Percentiles rank a stretch among this genome's conserved stretches.
Conservation (phyloP, 2,888 invertebrate genomes). For the Ennomos erosarius region DNA sequence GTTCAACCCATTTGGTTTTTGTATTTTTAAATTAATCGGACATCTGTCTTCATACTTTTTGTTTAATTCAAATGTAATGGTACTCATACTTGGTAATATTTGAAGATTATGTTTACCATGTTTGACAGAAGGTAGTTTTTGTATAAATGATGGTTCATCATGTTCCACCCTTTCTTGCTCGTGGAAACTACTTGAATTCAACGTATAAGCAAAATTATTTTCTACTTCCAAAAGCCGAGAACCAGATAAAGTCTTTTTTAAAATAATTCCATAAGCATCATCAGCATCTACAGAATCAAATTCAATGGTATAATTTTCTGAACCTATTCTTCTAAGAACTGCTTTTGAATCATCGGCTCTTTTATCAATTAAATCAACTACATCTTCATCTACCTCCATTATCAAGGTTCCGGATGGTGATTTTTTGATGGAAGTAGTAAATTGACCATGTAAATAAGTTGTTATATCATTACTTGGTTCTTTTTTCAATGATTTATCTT, state of each 20-base stretch:
- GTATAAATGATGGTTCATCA: not conserved
- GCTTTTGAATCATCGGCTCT: conserved; percentile 44
- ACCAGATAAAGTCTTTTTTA: conserved; percentile 48
- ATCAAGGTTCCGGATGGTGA: conserved; percentile 50
- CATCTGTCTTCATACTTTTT: conserved; percentile 22
- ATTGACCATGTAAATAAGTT: conserved; percentile 20
- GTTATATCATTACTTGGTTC: conserved; percentile 34
- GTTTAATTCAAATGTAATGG: conserved; percentile 24
- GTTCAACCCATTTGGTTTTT: conserved; percentile 37
- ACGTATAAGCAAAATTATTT: conserved; percentile 36
- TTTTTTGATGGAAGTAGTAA: conserved; percentile 43
- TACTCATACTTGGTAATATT: not conserved
- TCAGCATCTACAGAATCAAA: conserved; percentile 41
- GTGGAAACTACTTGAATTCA: conserved; percentile 25
- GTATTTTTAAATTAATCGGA: conserved; percentile 37
- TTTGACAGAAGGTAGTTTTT: not conserved
- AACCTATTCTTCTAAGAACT: conserved; percentile 45
- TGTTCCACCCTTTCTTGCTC: conserved; percentile 8
- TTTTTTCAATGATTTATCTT: conserved; percentile 1
- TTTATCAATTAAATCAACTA: conserved; percentile 49
- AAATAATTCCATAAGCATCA: conserved; percentile 34
- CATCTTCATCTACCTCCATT: conserved; percentile 54
- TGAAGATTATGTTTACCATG: not conserved
- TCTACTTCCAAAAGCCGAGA: conserved; percentile 44
- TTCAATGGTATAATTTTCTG: conserved; percentile 47